phyloP scores from a whole-genome alignment of 2,888 invertebrate species.

The Galerucella nymphaeae region DNA sequence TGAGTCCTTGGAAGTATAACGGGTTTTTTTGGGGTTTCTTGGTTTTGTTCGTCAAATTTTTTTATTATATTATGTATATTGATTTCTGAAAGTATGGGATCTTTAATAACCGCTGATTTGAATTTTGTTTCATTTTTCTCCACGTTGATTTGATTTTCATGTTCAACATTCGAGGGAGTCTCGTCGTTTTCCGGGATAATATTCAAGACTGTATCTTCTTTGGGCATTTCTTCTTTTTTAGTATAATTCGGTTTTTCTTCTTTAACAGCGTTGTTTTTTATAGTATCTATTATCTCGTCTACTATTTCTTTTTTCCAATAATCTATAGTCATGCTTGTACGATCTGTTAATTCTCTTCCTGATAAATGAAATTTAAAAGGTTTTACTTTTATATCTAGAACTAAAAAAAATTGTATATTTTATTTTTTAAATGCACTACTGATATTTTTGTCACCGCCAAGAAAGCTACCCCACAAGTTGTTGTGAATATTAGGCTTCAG shows the following conservation, averaged over 20 bases:
- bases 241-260: slow-evolving; percentile 29
- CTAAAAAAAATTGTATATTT: slow-evolving; percentile 12
- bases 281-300: slow-evolving; percentile 54
- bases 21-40: slow-evolving; percentile 51
- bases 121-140: slow-evolving; percentile 5
- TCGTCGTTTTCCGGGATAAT: slow-evolving; percentile 18
- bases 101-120: slow-evolving; percentile 41
- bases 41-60: slow-evolving; percentile 59
- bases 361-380: slow-evolving; percentile 24
- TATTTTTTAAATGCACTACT: neutral
- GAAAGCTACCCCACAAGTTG: neutral
- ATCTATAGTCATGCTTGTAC: slow-evolving; percentile 62
- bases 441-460: neutral
- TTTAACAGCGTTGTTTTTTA: slow-evolving; percentile 45
- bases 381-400: slow-evolving; percentile 33
- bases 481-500: neutral
- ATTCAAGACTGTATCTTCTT: neutral
- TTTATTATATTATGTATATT: slow-evolving; percentile 63
- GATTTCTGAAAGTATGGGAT: slow-evolving; percentile 59
- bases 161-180: neutral
- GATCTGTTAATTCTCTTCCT: slow-evolving; percentile 61
- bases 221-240: slow-evolving; percentile 17
- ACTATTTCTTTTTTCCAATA: slow-evolving; percentile 56
- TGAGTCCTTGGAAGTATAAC: slow-evolving; percentile 56
- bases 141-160: neutral